Base-by-base conservation (phyloP, 2,888 invertebrate genomes). In the Drosophila ezoana region DNA sequence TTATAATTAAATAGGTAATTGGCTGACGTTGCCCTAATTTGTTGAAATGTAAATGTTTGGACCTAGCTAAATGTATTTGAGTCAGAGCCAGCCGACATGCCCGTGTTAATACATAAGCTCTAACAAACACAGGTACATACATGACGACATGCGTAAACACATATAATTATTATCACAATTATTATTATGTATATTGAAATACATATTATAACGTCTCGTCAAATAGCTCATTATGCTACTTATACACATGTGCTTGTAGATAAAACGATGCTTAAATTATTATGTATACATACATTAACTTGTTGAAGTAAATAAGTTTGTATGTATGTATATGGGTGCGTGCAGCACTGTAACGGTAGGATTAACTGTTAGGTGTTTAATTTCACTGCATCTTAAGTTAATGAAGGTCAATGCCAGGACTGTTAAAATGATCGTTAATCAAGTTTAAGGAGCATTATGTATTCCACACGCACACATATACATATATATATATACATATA, bases 1-100 rank as follows among this genome's bases (percentile, higher is more conserved):
- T 84, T 84, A 84, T 87, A 85, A 87, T 84, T 87, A 85, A 85
- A 87, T 81, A 78, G 80, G 81, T 79, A 73, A 73, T 79, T 67
- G 76, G 66, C 68, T 81, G 86, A 79, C 71, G 71, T 60, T 82
- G 81, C 67, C 79, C 87, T 82, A 87, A 85, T 87, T 83, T 87
- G 76, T 62, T 48, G 54, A 52, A 64, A 66, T 76, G 67, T 52
- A 59, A 44, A 47, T 63, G 53, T 70, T 49, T 70, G 65, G 43
- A 33, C n/a, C 53, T 81, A 73, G 45, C 57, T 62, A 33, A 53
- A 56, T 57, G 63, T 76, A 76, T 81, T 82, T 86, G 73, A 82
- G 66, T 51, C 64, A 65, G 53, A 57, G 37, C 53, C 57, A 64
- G 51, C 64, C 58, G 54, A 60, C 67, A 57, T 58, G 38, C 13